Percentiles rank a stretch among this genome's conserved stretches.
Evolutionary conservation across 2,113 vertebrate genomes (phyloP).

Genomic region (Dermatemys mawii): DNA sequence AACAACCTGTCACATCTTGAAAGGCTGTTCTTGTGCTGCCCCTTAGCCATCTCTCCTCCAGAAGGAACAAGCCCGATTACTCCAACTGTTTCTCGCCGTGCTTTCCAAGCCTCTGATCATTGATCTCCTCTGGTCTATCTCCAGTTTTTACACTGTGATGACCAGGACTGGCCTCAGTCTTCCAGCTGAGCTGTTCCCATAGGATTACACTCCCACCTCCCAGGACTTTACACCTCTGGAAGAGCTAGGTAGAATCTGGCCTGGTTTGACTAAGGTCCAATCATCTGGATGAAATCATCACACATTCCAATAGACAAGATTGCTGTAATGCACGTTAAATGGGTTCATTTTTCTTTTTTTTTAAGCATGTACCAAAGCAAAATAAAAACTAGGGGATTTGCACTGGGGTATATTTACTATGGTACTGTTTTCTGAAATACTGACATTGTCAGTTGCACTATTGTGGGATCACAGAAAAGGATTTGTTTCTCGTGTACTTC

Average conservation of each 20-base stretch:
- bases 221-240: rapidly evolving
- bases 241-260: background rate
- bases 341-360: background rate
- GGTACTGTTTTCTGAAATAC: rapidly evolving
- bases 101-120: background rate
- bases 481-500: background rate
- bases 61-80: background rate
- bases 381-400: background rate
- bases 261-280: background rate
- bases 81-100: background rate
- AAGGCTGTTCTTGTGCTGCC: background rate
- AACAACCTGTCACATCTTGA: background rate
- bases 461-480: background rate
- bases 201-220: background rate
- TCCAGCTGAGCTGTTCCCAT: background rate
- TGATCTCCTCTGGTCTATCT: background rate
- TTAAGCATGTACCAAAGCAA: background rate
- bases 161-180: background rate
- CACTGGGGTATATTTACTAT: background rate
- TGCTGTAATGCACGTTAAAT: slow-evolving; percentile 42
- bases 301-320: slow-evolving; percentile 8
- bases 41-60: background rate
- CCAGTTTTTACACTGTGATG: background rate
- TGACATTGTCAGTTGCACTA: background rate
- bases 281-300: slow-evolving; percentile 1